Base-by-base conservation (phyloP, 2,797 vertebrate genomes). In the Discoglossus pictus region DNA sequence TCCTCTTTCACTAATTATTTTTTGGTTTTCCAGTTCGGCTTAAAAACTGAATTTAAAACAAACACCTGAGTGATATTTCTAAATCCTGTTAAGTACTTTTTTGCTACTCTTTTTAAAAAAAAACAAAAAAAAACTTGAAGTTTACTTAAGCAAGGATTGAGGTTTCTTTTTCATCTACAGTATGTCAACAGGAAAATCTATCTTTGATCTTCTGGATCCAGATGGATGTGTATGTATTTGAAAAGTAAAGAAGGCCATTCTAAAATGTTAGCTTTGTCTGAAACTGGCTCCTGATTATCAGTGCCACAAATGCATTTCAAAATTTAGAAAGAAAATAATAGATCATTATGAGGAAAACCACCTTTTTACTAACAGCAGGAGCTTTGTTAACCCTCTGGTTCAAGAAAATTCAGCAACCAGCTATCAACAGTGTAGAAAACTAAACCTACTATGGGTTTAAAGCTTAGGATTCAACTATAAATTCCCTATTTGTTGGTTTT, bases 121-220 rank as follows among this genome's bases (percentile, higher is more conserved):
- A 17, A 68, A 60, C 47, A 61, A 46, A 21, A n/a, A 21, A 6
- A 50, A 50, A 25, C 36, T 8, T 59, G n/a, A 43, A 44, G 53
- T 52, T 58, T 71, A 71, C 52, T 64, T 71, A 53, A 64, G 46
- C 53, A 71, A 46, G 51, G 31, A 44, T 21, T 51, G 53, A 43
- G 25, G 44, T 69, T 48, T 27, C 53, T 53, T 59, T 71, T 71
- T 71, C 60, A 70, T 54, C 59, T 70, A 40, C 47, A 46, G 7
- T 61, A 44, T 68, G 56, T 61, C 65, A 68, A 68, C 48, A 68
- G 18, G 38, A 44, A 52, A 31, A 60, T 43, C 25, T 60, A 44
- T 43, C 56, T 68, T 68, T 68, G 65, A 68, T 68, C 48, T 68
- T 46, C 4, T 36, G 16, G 55, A 25, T 18, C 42, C 38, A 61